Percentiles rank a stretch among this genome's conserved stretches.
Conservation (phyloP, 2,888 invertebrate genomes). For the Mycalesis mineus region DNA sequence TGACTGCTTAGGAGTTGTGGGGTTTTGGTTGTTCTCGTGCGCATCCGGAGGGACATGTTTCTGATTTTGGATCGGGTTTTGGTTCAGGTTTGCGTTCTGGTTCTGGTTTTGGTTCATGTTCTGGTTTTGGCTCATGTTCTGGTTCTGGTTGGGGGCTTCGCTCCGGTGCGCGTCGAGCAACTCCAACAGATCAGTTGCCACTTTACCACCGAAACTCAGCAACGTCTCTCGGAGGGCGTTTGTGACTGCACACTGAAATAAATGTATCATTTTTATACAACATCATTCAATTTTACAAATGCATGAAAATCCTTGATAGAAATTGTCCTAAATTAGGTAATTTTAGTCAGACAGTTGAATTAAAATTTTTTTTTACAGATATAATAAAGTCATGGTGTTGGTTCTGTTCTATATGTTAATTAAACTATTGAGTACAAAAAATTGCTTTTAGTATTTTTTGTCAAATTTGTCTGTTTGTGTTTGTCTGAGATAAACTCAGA, state of each 20-base stretch:
- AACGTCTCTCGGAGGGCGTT: slow-evolving; percentile 69
- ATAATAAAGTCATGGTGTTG: too few relatives aligned
- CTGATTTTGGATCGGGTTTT: neutral
- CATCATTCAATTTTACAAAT: too few relatives aligned
- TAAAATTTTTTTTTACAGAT: too few relatives aligned
- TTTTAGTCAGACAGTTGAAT: too few relatives aligned
- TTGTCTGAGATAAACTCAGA: too few relatives aligned
- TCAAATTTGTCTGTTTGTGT: too few relatives aligned
- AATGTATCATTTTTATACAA: neutral
- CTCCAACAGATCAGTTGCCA: slow-evolving; percentile 57
- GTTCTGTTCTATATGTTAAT: too few relatives aligned
- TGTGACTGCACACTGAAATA: slow-evolving; percentile 63
- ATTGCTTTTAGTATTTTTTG: too few relatives aligned
- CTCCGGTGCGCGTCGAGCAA: slow-evolving; percentile 42
- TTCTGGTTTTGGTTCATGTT: neutral
- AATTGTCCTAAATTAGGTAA: too few relatives aligned
- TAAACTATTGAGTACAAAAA: too few relatives aligned
- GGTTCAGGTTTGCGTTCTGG: neutral
- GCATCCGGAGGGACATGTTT: slow-evolving; percentile 18
- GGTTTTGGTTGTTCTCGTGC: slow-evolving; percentile 51
- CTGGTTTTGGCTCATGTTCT: neutral
- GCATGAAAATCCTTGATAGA: too few relatives aligned
- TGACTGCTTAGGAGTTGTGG: slow-evolving; percentile 31
- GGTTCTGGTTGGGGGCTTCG: slow-evolving; percentile 25
- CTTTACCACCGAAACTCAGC: slow-evolving; percentile 65